Base-by-base conservation (phyloP, 92 coral and sea anemone species). In the Palythoa caribaeorum region DNA sequence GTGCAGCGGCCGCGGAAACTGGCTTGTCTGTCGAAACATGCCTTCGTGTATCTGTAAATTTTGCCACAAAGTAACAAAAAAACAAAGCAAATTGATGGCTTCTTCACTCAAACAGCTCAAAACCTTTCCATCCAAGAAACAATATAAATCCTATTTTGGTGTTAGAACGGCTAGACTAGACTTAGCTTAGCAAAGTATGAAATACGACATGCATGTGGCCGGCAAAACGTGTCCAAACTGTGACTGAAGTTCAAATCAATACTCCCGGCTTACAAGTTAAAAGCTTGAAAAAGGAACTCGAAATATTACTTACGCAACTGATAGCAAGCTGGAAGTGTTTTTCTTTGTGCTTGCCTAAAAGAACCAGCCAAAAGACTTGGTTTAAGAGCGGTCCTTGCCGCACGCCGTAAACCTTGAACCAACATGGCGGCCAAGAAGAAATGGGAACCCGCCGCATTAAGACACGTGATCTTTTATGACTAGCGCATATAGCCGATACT, bases 371-470 rank as follows among this genome's bases (percentile, higher is more conserved):
- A 89, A 84, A 93, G 91, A 83, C 89, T 93, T 78, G 95, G 92
- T 93, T 90, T 95, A 44, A 88, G 76, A 84, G 96, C 98, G 92
- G 98, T 85, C 84, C 96, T 95, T 75, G 98, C 92, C 90, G 94
- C 99, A 84, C 98, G 92, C 93, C 99, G 95, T 90, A 96, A 53
- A 79, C 96, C 94, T 78, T 96, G 94, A 76, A 88, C 96, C 96
- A 96, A 96, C 99, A 96, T 96, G 98, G 99, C 98, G 98, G 94
- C 92, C 89, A 92, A 92, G 98, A 91, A 94, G 84, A 91, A 87
- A 77, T 89, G 80, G 5, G 87, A 16, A 76, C 36, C 83, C 73
- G 57, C 57, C 79, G 91, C 91, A 75, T 83, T 87, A 77, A 87
- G 83, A 63, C 93, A 91, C 89, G 93, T 91, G 92, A 93, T 80